These are phyloP conservation scores for Coracopsis vasa DNA, from an alignment of 2,113 vertebrate genomes.

Conservation along the genomic window DNA sequence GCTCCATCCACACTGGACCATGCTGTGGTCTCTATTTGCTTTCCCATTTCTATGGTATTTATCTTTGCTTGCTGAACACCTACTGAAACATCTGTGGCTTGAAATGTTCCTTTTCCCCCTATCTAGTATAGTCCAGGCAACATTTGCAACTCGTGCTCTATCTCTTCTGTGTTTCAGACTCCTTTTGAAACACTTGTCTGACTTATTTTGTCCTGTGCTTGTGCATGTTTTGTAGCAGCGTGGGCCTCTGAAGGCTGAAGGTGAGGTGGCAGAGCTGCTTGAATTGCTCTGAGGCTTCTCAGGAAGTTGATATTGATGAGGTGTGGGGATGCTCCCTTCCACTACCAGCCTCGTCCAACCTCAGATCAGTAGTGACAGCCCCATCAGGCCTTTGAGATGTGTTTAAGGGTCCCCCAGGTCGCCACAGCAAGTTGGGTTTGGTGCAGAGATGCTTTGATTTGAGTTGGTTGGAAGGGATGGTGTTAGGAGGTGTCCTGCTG, in stretches of 20 bases:
- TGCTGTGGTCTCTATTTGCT: not conserved
- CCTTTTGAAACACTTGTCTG: not conserved
- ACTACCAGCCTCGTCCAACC: not conserved
- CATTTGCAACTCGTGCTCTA: rapidly evolving
- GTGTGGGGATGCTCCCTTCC: not conserved
- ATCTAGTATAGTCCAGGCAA: not conserved
- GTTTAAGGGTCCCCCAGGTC: not conserved
- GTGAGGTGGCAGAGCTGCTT: not conserved
- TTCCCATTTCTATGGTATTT: not conserved
- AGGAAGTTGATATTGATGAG: not conserved
- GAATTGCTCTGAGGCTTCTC: not conserved
- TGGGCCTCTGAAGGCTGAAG: not conserved
- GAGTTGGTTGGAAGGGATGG: not conserved
- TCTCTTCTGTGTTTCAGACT: not conserved
- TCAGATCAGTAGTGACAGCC: not conserved
- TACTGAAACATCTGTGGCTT: not conserved
- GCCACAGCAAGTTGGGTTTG: rapidly evolving
- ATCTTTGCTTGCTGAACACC: not conserved
- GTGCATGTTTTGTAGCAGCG: not conserved
- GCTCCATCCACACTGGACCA: rapidly evolving
- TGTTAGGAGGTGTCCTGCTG: not conserved
- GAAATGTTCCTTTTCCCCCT: not conserved
- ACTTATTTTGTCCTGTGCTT: not conserved
- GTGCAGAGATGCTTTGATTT: not conserved
- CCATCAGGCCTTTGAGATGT: rapidly evolving